Evolutionary conservation across 2,888 invertebrate genomes (phyloP), one percentile per base, ranked within the genome.

Genomic region (Drosophila nr. medialis): DNA sequence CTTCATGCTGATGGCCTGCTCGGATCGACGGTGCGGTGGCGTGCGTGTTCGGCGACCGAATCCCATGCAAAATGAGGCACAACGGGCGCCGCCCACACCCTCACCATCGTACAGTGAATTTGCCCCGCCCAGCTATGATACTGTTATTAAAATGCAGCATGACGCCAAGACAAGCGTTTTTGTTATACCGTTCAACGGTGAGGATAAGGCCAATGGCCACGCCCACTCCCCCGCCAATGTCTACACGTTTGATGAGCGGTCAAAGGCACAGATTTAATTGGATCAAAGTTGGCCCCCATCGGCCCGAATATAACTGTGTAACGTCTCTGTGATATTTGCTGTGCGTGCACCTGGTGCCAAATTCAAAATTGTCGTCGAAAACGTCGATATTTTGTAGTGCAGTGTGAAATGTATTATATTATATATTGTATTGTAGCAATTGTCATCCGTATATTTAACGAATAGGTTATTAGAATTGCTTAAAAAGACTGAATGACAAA

Each of bases 1-100:
- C 78, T 93, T 93, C 65, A 83, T 92, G 68, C 86, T 93, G 13
- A 93, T 93, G 93, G 92, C 93, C 29, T 93, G 92, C 62, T 93
- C 93, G 59, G 93, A 93, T 78, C 85, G 91, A 15, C 84, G 91
- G 3, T 92, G 93, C 62, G 80, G 86, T 0, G 80, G 86, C 62
- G 61, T 80, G 56, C 72, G 83, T 3, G 56, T 48, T n/a, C 60
- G 63, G 0, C 80, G 77, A 55, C 67, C 78, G 18, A 77, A 63
- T 54, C 69, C 60, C 49, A 65, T 66, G 49, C 40, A 77, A 32
- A 85, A 61, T 13, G 90, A 91, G 30, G 45, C 75, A 10, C 80
- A 89, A 1, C 67, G 88, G 11, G 89, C 91, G 8, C 92, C 92
- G 42, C 92, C 91, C 15, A 92, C 92, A 15, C 93, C 93, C 21